These are phyloP conservation scores for Acestrorhynchus altus DNA, from an alignment of 2,797 vertebrate genomes.

Conservation along the genomic window DNA sequence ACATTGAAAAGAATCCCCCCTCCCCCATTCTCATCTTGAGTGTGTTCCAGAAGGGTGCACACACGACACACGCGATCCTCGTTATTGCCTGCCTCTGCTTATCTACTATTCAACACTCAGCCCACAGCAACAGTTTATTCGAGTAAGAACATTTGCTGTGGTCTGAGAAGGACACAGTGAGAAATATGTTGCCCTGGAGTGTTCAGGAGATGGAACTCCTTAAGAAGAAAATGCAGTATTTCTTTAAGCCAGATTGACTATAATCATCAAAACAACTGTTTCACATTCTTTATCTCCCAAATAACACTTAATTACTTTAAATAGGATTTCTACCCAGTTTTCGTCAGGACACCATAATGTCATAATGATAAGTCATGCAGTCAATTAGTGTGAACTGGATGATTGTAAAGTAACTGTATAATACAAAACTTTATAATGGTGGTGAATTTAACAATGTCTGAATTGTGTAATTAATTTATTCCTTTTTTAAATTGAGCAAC, in stretches of 20 bases:
- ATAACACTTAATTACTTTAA: not conserved
- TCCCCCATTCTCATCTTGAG: constrained; percentile 40
- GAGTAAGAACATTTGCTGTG: not conserved
- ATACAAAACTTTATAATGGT: too few relatives aligned
- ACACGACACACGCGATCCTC: constrained; percentile 29
- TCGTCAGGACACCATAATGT: not conserved
- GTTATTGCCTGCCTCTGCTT: constrained; percentile 42
- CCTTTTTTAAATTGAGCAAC: too few relatives aligned
- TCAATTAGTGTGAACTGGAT: too few relatives aligned
- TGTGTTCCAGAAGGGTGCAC: constrained; percentile 28
- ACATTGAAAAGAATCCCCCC: constrained; percentile 41
- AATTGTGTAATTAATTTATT: too few relatives aligned
- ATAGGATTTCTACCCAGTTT: not conserved
- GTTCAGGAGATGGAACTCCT: not conserved
- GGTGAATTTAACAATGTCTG: too few relatives aligned
- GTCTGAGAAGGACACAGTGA: not conserved
- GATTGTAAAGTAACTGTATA: too few relatives aligned
- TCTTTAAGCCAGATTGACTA: not conserved
- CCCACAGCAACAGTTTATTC: constrained; percentile 44
- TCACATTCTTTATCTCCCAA: not conserved
- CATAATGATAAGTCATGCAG: too few relatives aligned
- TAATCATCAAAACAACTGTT: not conserved
- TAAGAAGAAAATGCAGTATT: not conserved
- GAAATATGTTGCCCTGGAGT: not conserved
- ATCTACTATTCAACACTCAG: constrained; percentile 46